Evolutionary conservation across 2,113 vertebrate genomes (phyloP).

Genomic region (Petrocephalus microphthalmus): DNA sequence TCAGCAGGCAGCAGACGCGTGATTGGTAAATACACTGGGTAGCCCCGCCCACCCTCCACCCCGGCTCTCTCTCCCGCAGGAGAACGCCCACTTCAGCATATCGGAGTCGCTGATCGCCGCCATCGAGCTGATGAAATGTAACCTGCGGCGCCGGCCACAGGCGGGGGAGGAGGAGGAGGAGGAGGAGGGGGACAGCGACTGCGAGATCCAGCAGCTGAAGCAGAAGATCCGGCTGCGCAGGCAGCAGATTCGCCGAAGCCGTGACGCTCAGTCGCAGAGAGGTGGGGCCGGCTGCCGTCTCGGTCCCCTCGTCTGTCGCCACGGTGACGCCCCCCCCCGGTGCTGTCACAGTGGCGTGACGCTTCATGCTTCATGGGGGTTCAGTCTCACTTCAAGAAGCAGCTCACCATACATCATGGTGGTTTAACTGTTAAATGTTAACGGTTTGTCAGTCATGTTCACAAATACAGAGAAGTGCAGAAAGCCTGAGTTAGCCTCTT

Average conservation of each 20-base stretch:
- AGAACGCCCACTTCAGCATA: constrained; percentile 98
- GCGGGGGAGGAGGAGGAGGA: constrained; percentile 60
- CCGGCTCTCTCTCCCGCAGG: constrained; percentile 54
- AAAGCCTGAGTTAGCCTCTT: too few relatives aligned
- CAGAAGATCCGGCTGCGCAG: constrained; percentile 89
- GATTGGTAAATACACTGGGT: not conserved
- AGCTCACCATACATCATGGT: not conserved
- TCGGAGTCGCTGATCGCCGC: constrained; percentile 93
- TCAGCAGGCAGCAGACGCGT: not conserved
- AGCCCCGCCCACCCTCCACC: too few relatives aligned
- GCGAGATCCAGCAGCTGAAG: constrained; percentile 92
- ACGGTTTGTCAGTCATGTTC: not conserved
- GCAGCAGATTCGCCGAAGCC: constrained; percentile 80
- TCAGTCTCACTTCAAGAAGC: not conserved
- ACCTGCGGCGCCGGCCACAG: constrained; percentile 72
- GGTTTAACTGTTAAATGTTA: not conserved
- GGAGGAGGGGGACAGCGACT: constrained; percentile 78
- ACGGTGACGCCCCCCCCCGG: not conserved
- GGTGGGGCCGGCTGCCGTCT: constrained; percentile 36
- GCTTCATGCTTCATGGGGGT: not conserved
- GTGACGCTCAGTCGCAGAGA: constrained; percentile 38
- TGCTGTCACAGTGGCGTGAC: not conserved
- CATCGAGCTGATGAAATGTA: constrained; percentile 97
- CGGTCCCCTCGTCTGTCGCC: not conserved
- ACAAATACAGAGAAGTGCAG: not conserved